Evolutionary conservation across 2,113 vertebrate species (phyloP).

Genomic region (Zingel zingel): DNA sequence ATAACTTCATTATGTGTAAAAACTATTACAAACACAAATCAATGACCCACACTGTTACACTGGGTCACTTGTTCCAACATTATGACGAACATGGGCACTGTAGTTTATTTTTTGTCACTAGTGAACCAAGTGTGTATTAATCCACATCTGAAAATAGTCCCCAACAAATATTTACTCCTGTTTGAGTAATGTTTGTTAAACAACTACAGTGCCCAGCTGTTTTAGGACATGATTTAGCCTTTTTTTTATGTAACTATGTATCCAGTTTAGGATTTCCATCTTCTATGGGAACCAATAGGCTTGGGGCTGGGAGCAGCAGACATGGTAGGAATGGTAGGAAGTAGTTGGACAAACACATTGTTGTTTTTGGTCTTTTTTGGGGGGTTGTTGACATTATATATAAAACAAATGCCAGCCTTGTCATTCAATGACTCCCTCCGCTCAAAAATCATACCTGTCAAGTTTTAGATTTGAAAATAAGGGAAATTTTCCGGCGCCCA

Average conservation of each 20-base stretch:
- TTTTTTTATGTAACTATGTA: background rate
- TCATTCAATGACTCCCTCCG: background rate
- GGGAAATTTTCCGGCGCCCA: no score
- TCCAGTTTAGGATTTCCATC: background rate
- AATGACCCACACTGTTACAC: background rate
- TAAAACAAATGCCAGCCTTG: background rate
- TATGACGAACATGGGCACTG: background rate
- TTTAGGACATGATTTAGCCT: background rate
- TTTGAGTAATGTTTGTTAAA: background rate
- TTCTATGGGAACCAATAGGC: background rate
- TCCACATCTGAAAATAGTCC: background rate
- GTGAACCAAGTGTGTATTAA: background rate
- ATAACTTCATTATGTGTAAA: no score
- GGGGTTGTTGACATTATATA: background rate
- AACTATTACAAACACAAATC: no score
- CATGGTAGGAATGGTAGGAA: background rate
- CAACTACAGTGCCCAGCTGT: background rate
- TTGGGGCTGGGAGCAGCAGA: background rate
- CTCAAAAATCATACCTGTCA: no score
- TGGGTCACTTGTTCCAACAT: background rate
- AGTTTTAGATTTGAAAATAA: no score
- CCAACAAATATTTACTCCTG: background rate
- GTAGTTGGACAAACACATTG: background rate
- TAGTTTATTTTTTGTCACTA: background rate
- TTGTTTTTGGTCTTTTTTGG: background rate